Evolutionary conservation across 2,888 invertebrate genomes (phyloP).

Genomic region (Epirrita christyi): DNA sequence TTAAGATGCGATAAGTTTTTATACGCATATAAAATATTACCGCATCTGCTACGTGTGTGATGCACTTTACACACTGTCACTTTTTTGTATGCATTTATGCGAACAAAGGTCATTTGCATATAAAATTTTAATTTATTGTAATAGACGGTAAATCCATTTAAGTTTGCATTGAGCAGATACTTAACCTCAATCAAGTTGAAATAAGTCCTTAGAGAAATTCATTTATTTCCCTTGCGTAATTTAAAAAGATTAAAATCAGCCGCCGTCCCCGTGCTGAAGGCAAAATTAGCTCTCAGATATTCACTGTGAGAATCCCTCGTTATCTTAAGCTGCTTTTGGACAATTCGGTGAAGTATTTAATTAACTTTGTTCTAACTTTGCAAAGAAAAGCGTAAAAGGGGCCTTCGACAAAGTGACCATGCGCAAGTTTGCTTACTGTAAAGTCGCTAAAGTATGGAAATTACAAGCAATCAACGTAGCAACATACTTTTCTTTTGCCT

Average conservation of each 20-base stretch:
- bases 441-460: no score
- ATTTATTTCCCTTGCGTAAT: conserved; percentile 45
- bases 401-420: not conserved
- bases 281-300: conserved; percentile 45
- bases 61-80: no score
- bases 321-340: conserved; percentile 44
- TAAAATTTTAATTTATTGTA: not conserved
- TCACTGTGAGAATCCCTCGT: conserved; percentile 42
- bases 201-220: conserved; percentile 39
- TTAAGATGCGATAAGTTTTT: no score
- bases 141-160: conserved; percentile 15
- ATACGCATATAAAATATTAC: no score
- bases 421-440: no score
- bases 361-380: conserved; percentile 42
- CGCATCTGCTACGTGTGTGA: no score
- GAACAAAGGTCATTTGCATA: no score
- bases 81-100: no score
- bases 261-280: conserved; percentile 36
- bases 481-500: no score
- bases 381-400: conserved; percentile 12
- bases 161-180: conserved; percentile 23
- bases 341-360: conserved; percentile 45
- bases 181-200: conserved; percentile 38
- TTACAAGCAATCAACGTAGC: no score
- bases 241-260: conserved; percentile 47